Evolutionary conservation across 1,140 invertebrate species (phyloP).

Genomic region (Andricus grossulariae): DNA sequence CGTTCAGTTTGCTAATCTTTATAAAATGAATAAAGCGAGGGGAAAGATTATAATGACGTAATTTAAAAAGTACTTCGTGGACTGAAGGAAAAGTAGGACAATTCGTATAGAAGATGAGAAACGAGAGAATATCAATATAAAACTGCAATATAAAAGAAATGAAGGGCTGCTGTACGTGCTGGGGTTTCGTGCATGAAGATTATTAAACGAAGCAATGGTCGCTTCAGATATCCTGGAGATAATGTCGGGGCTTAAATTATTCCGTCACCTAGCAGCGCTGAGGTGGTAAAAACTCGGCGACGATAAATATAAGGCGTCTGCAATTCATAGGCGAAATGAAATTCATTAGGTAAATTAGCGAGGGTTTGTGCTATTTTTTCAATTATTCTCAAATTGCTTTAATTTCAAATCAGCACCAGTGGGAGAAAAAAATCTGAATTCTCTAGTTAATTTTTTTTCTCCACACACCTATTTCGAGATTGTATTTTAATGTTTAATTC

Average conservation of each 20-base stretch:
- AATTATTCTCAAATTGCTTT: not conserved
- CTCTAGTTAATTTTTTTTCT: too few species aligned
- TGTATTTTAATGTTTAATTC: too few species aligned
- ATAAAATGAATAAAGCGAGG: not conserved
- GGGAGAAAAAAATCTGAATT: too few species aligned
- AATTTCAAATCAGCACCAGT: not conserved
- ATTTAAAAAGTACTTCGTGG: not conserved
- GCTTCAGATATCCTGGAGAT: not conserved
- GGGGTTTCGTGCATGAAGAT: slow-evolving; percentile 9
- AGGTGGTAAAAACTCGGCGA: slow-evolving; percentile 1
- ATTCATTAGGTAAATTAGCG: not conserved
- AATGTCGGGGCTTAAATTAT: slow-evolving; percentile 4
- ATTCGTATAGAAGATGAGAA: not conserved
- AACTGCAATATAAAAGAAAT: not conserved
- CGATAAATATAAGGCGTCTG: not conserved
- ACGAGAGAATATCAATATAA: not conserved
- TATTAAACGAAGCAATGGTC: slow-evolving; percentile 16
- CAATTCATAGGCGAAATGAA: not conserved
- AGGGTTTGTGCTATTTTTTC: not conserved
- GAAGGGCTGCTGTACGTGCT: slow-evolving; percentile 6
- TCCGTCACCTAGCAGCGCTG: not conserved
- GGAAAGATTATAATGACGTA: not conserved
- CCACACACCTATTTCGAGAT: too few species aligned
- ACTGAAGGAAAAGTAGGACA: not conserved
- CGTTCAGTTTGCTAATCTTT: not conserved